A percentile compares a stretch with the other conserved stretches of the same genome.
These are phyloP conservation scores for Petrocephalus schoutedeni DNA, from an alignment of 2,797 vertebrate species.

Conservation along the genomic window DNA sequence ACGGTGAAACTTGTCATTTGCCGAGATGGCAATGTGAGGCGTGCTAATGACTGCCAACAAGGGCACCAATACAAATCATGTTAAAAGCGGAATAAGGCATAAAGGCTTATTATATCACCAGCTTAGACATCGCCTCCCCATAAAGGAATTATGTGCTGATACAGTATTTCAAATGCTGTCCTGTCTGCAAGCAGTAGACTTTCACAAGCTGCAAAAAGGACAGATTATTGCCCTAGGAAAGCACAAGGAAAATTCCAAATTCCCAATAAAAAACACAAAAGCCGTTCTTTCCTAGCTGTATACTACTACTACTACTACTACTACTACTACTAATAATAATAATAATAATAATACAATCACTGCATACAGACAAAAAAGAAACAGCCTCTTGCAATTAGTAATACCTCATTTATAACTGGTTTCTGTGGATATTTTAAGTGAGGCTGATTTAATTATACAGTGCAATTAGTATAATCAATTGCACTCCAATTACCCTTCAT, in stretches of 20 bases:
- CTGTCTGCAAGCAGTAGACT: background rate
- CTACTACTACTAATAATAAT: background rate
- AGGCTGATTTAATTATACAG: conserved; percentile 74
- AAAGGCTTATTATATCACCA: conserved; percentile 19
- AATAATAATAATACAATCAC: background rate
- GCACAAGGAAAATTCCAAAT: conserved; percentile 16
- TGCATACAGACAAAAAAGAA: conserved; percentile 6
- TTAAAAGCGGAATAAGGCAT: conserved; percentile 10
- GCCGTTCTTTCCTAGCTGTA: background rate
- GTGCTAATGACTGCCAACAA: conserved; percentile 22
- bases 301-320: background rate
- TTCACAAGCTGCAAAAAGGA: background rate
- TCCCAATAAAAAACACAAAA: conserved; percentile 4
- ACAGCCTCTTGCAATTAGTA: conserved; percentile 11
- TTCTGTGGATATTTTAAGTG: conserved; percentile 71
- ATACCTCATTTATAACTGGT: conserved; percentile 61
- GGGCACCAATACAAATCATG: conserved; percentile 14
- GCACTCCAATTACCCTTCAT: conserved; percentile 55
- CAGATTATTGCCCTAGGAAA: conserved; percentile 16
- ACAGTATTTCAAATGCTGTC: conserved; percentile 14
- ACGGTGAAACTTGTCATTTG: conserved; percentile 10
- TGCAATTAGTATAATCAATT: conserved; percentile 77
- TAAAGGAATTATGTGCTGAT: conserved; percentile 28
- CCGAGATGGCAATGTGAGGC: conserved; percentile 8
- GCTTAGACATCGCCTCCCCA: background rate